Base-by-base conservation (phyloP, 2,113 vertebrate species). In the Heterocephalus glaber region DNA sequence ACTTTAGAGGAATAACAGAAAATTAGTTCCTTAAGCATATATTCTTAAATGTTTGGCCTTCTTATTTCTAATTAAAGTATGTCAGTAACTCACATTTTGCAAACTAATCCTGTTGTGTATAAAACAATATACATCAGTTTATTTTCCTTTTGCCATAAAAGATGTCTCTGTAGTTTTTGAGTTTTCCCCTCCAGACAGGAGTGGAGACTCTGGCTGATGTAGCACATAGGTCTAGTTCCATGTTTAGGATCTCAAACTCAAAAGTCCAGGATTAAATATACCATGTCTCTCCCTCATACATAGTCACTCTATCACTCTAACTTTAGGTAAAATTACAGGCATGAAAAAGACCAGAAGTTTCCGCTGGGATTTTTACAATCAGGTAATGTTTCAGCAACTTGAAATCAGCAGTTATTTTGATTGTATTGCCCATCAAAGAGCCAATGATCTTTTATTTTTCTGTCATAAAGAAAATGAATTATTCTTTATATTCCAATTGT, bases 401-500 rank as follows among this genome's bases (percentile, higher is more conserved):
- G 41, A 88, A 86, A n/a, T 96, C 82, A 96, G 85, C 95, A 86
- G 74, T 92, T 95, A 96, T 79, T 92, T 97, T 44, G 41, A 97
- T 97, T 96, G 88, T 96, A 74, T 92, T 66, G 56, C 84, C 91
- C 61, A 97, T 96, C 63, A 86, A 65, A 87, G 94, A 98, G 92
- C 35, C 70, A 95, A 41, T 86, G 49, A 87, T 96, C 35, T 92
- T 96, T 95, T 72, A 85, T 81, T 96, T 97, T 85, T 97, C 96
- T 95, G 76, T n/a, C 95, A 96, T 89, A 52, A 97, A 98, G 94
- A 47, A 86, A 97, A 96, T 30, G 76, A 97, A 92, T 90, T 86
- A 92, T 66, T 90, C 54, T 95, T 95, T 97, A 77, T 97, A 98
- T 98, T 97, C 92, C 66, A 94, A 96, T 89, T 98, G 90, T 97